Evolutionary conservation across 2,113 vertebrate genomes (phyloP).

Genomic region (Rhynchomys soricoides): DNA sequence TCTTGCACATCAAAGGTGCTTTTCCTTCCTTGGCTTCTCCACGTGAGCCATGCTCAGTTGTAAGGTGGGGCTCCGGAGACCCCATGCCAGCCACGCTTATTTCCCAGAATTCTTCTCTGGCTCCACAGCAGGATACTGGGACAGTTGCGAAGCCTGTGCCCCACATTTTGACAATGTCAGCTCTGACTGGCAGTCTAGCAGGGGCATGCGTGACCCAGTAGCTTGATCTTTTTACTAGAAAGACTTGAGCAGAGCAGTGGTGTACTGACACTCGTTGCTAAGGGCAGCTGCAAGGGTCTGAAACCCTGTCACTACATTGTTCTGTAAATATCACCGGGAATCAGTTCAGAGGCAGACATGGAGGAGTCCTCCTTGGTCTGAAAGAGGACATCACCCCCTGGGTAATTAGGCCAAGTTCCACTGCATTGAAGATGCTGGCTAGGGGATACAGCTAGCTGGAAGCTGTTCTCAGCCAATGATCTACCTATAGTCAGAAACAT

Average conservation of each 20-base stretch:
- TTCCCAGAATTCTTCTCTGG: conserved; percentile 38
- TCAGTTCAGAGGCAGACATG: background rate
- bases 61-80: background rate
- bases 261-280: conserved; percentile 9
- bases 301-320: conserved; percentile 69
- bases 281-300: conserved; percentile 30
- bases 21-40: background rate
- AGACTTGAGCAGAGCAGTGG: background rate
- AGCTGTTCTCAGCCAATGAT: conserved; percentile 19
- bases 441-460: conserved; percentile 34
- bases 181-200: conserved; percentile 1
- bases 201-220: background rate
- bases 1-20: background rate
- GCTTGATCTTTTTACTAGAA: conserved; percentile 39
- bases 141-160: background rate
- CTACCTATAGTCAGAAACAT: conserved; percentile 32
- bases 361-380: conserved; percentile 61
- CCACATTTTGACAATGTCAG: conserved; percentile 62
- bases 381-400: conserved; percentile 59
- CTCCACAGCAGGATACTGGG: background rate
- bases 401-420: conserved; percentile 72
- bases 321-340: conserved; percentile 49
- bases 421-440: conserved; percentile 46
- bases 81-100: background rate
- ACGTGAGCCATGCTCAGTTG: background rate